phyloP scores from a whole-genome alignment of 2,113 vertebrate species.

The Ginglymostoma cirratum region DNA sequence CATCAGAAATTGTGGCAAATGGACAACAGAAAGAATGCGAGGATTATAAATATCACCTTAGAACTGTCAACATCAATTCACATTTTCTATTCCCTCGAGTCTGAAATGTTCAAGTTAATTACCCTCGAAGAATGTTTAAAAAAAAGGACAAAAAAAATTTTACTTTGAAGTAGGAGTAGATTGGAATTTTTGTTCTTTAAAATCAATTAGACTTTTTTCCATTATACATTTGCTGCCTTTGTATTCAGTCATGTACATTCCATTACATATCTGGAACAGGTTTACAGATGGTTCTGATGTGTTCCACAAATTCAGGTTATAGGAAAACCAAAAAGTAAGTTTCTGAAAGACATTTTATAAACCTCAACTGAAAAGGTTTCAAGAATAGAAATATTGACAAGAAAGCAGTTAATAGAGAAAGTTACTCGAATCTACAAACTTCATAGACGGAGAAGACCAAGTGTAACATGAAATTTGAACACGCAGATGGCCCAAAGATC shows the following conservation, averaged over 20 bases:
- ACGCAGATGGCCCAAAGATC: no score
- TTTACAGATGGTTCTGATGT: neutral
- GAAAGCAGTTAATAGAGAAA: neutral
- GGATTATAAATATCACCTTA: neutral
- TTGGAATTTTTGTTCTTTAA: neutral
- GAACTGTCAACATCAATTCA: neutral
- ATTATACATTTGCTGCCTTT: neutral
- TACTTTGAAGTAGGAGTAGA: neutral
- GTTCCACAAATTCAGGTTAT: neutral
- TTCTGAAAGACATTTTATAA: neutral
- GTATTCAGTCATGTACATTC: neutral
- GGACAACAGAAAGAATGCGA: conserved; percentile 35
- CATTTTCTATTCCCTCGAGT: neutral
- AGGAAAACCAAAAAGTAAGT: neutral
- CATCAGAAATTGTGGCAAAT: conserved; percentile 47
- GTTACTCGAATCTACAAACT: neutral
- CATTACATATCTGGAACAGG: neutral
- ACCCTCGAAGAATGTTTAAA: neutral
- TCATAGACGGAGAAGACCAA: neutral
- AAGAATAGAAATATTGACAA: neutral
- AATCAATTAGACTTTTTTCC: neutral
- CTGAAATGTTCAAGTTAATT: conserved; percentile 23
- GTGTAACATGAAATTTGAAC: no score
- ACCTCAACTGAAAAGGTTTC: neutral
- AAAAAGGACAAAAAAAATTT: neutral